A percentile compares a stretch with the other conserved stretches of the same genome.
Evolutionary conservation across 1,140 invertebrate genomes (phyloP).

Genomic region (Euwallacea fornicatus): DNA sequence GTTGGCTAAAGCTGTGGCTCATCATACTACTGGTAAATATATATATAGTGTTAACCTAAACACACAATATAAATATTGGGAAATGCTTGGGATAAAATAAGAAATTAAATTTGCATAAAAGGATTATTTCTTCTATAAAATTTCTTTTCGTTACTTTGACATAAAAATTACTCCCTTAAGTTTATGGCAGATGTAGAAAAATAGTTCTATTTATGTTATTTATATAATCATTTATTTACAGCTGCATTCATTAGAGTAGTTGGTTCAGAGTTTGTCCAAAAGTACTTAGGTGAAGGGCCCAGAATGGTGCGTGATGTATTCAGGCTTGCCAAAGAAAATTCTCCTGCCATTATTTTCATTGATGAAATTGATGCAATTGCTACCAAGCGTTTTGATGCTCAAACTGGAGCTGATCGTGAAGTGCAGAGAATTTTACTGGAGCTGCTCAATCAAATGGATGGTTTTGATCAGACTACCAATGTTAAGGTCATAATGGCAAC

Average conservation of each 20-base stretch:
- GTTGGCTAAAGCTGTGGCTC: slow-evolving; percentile 98
- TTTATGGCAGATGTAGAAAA: too few relatives aligned
- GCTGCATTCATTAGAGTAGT: slow-evolving; percentile 98
- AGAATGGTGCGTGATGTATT: slow-evolving; percentile 99
- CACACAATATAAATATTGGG: too few relatives aligned
- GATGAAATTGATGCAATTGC: slow-evolving; percentile 99
- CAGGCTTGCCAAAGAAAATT: slow-evolving; percentile 97
- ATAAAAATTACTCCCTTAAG: too few relatives aligned
- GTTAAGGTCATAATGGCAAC: slow-evolving; percentile 99
- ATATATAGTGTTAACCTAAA: too few relatives aligned
- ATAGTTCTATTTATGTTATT: slow-evolving; percentile 19
- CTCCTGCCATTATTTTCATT: slow-evolving; percentile 99
- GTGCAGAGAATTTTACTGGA: slow-evolving; percentile 98
- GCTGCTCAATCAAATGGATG: slow-evolving; percentile 99
- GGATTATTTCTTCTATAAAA: too few relatives aligned
- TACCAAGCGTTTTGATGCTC: slow-evolving; percentile 97
- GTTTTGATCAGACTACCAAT: slow-evolving; percentile 99
- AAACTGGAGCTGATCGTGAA: slow-evolving; percentile 98
- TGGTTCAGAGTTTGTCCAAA: slow-evolving; percentile 99
- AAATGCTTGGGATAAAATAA: not conserved
- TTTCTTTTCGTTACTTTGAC: too few relatives aligned
- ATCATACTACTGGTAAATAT: slow-evolving; percentile 85
- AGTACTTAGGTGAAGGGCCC: slow-evolving; percentile 98
- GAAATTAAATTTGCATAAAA: too few relatives aligned
- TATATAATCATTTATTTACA: slow-evolving; percentile 49